Base-by-base conservation (phyloP, 2,888 invertebrate species). In the Lepas anatifera region DNA sequence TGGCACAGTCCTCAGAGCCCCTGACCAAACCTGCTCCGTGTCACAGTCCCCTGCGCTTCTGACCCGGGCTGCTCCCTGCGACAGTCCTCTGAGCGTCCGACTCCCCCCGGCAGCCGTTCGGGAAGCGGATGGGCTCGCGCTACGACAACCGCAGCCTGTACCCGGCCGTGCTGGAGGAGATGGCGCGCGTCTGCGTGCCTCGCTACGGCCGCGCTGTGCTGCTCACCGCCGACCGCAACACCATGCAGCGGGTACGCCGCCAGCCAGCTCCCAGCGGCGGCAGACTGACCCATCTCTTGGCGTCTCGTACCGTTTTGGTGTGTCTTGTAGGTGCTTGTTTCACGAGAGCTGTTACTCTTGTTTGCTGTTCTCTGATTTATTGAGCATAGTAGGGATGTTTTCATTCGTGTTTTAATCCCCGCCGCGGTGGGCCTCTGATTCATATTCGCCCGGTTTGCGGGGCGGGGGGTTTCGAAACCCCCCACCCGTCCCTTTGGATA, bases 101-200 rank as follows among this genome's bases (percentile, higher is more conserved):
- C 25, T n/a, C 25, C 8, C 18, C 2, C 52, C 13, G 29, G 6
- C 52, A 84, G 83, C 85, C 84, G 8, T 85, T 84, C 78, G 85
- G 85, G 16, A 83, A 83, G 75, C 77, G 86, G 73, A 80, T 82
- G 70, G 85, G 85, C 8, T 80, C 79, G 13, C 81, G 80, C 75
- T 74, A 74, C 6, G 80, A 83, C 74, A 86, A 86, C 75, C 77
- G 80, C 72, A 75, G 77, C 10, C 77, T 85, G 58, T 86, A 86
- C 74, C 82, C 81, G 50, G 72, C 77, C 46, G 78, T 81, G 43
- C 75, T 86, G 68, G 71, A 76, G 50, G 85, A 85, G 76, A 78
- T 85, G 76, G 84, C 81, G 0, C 77, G 85, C 74, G 80, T 83
- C 1, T 76, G 80, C 29, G 77, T 77, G 70, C 76, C 77, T n/a